Percentiles rank a stretch among this genome's conserved stretches.
phyloP scores from a whole-genome alignment of 2,113 vertebrate genomes.

The Crotophaga sulcirostris region DNA sequence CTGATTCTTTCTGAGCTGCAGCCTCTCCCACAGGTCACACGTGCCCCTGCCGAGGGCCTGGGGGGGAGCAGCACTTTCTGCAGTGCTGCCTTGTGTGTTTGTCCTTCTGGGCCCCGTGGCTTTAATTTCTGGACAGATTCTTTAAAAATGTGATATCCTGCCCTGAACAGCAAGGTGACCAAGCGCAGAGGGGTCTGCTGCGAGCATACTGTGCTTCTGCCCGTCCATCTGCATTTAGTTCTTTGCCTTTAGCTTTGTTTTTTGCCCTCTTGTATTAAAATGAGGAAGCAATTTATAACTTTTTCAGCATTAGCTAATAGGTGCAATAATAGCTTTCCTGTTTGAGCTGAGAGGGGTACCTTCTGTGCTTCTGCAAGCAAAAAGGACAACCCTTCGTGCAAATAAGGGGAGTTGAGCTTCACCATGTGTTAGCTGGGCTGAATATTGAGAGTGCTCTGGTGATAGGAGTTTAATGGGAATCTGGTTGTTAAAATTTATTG shows the following conservation, averaged over 20 bases:
- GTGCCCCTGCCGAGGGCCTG: neutral
- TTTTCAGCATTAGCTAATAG: neutral
- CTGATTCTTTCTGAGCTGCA: neutral
- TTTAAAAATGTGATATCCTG: neutral
- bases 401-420: neutral
- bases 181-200: neutral
- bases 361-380: neutral
- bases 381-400: neutral
- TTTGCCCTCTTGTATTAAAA: neutral
- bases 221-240: neutral
- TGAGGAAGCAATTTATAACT: neutral
- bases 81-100: neutral
- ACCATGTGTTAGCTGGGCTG: accelerated
- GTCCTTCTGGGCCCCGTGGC: neutral
- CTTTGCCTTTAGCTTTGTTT: neutral
- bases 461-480: neutral
- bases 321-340: neutral
- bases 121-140: neutral
- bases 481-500: neutral
- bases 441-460: neutral
- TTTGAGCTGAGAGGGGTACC: neutral
- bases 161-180: neutral
- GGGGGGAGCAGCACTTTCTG: neutral
- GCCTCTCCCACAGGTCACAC: neutral
- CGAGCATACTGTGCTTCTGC: neutral